Evolutionary conservation across 92 coral and sea anemone genomes (phyloP).

Genomic region (Parazoanthus darwini): DNA sequence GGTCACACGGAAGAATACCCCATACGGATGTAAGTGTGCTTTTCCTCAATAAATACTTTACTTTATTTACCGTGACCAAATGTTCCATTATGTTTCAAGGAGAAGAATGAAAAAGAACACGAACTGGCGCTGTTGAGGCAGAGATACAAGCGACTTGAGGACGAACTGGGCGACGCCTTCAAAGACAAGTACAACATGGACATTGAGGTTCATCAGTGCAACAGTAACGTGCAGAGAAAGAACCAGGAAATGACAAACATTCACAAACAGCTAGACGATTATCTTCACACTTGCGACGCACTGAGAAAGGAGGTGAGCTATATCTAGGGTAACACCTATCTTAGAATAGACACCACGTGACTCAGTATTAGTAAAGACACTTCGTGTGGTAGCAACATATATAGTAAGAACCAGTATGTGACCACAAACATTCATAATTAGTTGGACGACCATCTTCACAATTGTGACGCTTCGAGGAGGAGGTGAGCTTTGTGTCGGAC

Average conservation of each 20-base stretch:
- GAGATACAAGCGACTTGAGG: background rate
- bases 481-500: background rate
- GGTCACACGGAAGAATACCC: too few relatives aligned
- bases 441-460: background rate
- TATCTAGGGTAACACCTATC: too few relatives aligned
- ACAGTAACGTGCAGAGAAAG: background rate
- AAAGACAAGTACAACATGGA: too few relatives aligned
- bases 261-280: slow-evolving; percentile 2
- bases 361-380: too few relatives aligned
- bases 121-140: too few relatives aligned
- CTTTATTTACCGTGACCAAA: too few relatives aligned
- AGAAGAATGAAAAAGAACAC: too few relatives aligned
- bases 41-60: too few relatives aligned
- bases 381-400: background rate
- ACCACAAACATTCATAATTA: background rate
- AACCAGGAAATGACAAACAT: slow-evolving; percentile 4
- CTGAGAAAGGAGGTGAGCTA: slow-evolving; percentile 10
- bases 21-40: too few relatives aligned
- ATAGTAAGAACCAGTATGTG: background rate
- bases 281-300: background rate
- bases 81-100: too few relatives aligned
- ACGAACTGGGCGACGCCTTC: background rate
- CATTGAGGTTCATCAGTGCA: too few relatives aligned
- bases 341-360: too few relatives aligned
- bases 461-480: background rate